Percentiles rank a stretch among this genome's conserved stretches.
phyloP scores from a whole-genome alignment of 1,140 invertebrate genomes.

The Bombus difficillimus region DNA sequence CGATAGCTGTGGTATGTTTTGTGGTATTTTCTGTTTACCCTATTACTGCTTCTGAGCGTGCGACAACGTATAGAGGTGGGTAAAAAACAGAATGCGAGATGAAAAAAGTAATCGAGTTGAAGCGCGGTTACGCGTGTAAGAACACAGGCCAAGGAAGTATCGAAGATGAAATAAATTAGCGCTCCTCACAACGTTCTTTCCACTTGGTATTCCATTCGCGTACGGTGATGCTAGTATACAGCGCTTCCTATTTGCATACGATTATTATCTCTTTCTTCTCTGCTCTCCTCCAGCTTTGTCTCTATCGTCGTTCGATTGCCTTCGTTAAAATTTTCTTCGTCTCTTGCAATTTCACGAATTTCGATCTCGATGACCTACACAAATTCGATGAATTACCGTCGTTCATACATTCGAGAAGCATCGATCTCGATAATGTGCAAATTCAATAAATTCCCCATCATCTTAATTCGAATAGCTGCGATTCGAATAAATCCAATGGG shows the following conservation, averaged over 20 bases:
- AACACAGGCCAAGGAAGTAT: neutral
- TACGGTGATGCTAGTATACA: neutral
- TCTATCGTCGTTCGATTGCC: neutral
- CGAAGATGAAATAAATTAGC: conserved; percentile 6
- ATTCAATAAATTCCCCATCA: no score
- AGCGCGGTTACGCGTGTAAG: neutral
- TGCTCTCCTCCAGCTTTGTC: no score
- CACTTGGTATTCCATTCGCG: neutral
- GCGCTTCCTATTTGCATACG: conserved; percentile 1
- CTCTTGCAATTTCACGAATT: neutral
- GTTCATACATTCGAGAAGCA: no score
- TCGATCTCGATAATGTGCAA: no score
- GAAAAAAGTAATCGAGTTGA: neutral
- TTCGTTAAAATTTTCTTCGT: neutral
- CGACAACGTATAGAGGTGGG: no score
- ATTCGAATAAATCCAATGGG: neutral
- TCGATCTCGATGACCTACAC: neutral
- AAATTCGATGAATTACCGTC: neutral
- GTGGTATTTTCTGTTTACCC: no score
- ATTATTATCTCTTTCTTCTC: neutral
- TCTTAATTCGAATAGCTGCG: no score
- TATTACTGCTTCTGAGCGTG: no score
- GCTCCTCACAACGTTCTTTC: neutral
- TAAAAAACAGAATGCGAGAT: neutral
- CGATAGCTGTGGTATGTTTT: no score